Evolutionary conservation across 2,797 vertebrate genomes (phyloP).

Genomic region (Luscinia luscinia): DNA sequence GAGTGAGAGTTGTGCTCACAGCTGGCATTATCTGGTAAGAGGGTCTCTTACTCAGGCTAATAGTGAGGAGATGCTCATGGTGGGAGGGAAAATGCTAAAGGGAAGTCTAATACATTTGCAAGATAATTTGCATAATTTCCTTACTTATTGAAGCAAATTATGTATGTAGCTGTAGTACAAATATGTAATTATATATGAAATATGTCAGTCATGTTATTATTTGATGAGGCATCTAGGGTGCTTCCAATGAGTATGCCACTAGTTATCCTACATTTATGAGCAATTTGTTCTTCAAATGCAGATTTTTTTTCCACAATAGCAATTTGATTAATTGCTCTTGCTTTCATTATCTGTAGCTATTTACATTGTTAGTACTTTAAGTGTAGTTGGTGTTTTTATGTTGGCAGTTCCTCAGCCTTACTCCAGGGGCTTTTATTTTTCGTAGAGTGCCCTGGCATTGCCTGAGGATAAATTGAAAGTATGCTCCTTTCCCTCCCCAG

Average conservation of each 20-base stretch:
- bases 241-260: not conserved
- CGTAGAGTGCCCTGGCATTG: slow-evolving; percentile 77
- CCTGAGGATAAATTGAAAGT: slow-evolving; percentile 78
- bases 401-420: slow-evolving; percentile 79
- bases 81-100: not conserved
- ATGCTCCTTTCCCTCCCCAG: slow-evolving; percentile 74
- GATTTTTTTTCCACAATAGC: slow-evolving; percentile 84
- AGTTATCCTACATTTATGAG: not conserved
- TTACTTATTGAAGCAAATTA: slow-evolving; percentile 21
- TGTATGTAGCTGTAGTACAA: not conserved
- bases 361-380: not conserved
- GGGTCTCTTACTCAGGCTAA: not conserved
- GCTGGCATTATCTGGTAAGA: not conserved
- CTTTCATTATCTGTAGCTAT: not conserved
- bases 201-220: not conserved
- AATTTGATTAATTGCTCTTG: slow-evolving; percentile 75
- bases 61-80: not conserved
- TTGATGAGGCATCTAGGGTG: not conserved
- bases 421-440: slow-evolving; percentile 74
- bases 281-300: slow-evolving; percentile 71
- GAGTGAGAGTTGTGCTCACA: slow-evolving; percentile 79
- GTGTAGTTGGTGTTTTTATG: not conserved
- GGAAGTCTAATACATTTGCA: not conserved
- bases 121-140: slow-evolving; percentile 10
- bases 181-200: slow-evolving; percentile 13